A percentile compares a stretch with the other conserved stretches of the same genome.
Evolutionary conservation across 2,113 vertebrate species (phyloP).

Genomic region (Anthoscopus minutus): DNA sequence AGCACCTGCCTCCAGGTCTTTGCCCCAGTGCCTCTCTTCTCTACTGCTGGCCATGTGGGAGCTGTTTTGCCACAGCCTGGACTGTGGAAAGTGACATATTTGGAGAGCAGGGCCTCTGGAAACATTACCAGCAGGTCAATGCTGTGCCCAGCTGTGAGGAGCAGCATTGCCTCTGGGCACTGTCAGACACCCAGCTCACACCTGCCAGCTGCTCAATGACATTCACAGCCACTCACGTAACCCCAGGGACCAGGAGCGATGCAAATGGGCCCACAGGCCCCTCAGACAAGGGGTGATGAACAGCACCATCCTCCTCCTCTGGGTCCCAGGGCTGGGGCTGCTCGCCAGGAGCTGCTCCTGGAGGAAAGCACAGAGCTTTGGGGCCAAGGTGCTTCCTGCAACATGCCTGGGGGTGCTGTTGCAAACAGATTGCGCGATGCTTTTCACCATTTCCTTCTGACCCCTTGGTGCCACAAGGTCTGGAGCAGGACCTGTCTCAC

Average conservation of each 20-base stretch:
- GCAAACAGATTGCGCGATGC: accelerated
- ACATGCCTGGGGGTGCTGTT: accelerated
- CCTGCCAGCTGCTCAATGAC: background rate
- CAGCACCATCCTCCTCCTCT: background rate
- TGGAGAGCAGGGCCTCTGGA: background rate
- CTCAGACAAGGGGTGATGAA: accelerated
- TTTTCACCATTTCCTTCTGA: background rate
- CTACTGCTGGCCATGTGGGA: background rate
- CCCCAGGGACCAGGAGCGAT: accelerated
- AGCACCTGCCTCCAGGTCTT: background rate
- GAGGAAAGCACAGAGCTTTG: background rate
- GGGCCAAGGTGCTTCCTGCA: background rate
- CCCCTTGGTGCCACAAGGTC: background rate
- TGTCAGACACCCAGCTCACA: background rate
- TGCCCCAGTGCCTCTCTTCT: background rate
- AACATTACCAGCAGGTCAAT: background rate
- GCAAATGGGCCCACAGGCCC: background rate
- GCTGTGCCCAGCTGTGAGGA: background rate
- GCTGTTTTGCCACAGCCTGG: background rate
- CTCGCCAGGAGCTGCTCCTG: background rate
- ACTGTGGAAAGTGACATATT: background rate
- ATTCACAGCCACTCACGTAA: background rate
- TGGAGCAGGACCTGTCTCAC: background rate
- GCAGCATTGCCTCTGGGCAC: background rate
- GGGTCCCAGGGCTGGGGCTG: background rate